Base-by-base conservation (phyloP, 2,113 vertebrate genomes). In the Phrynosoma platyrhinos region DNA sequence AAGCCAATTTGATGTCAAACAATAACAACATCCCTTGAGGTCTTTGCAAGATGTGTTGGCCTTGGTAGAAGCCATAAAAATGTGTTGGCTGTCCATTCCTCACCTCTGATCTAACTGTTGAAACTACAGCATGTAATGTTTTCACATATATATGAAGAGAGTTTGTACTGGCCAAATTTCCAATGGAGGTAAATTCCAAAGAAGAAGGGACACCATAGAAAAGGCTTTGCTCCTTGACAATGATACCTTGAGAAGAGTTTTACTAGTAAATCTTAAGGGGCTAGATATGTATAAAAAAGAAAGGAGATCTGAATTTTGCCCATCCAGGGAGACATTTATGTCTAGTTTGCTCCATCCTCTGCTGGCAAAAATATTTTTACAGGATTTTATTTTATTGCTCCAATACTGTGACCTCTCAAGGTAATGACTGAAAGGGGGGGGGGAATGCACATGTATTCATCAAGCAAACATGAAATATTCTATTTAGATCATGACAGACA, bases 401-500 rank as follows among this genome's bases (percentile, higher is more conserved):
- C 64, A n/a, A 68, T 52, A 52, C 32, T 3, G 18, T 71, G 68
- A 87, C 77, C 68, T 75, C 84, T 74, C n/a, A 83, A 68, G 76
- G 81, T 79, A 87, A 84, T 80, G 75, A 74, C 40, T 36, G 71
- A 64, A 69, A 86, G 76, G 23, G 30, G 27, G 3, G 30, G 36
- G 5, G 5, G 25, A 86, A 89, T 76, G 25, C 47, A 30, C 53
- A 68, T 86, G 76, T 82, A 82, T 86, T 89, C 84, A n/a, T 76
- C 71, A 79, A 82, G 79, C 78, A 78, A 86, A 86, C 8, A n/a
- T 81, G 62, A 82, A 86, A 82, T 80, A 80, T 72, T 58, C 76
- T 76, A 80, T 82, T 89, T 82, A 89, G 42, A 76, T 77, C 52
- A 47, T 64, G 62, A 77, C 79, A 89, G 58, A 71, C 79, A 89